These are phyloP conservation scores for Zingel zingel DNA, from an alignment of 2,113 vertebrate species.

Conservation along the genomic window DNA sequence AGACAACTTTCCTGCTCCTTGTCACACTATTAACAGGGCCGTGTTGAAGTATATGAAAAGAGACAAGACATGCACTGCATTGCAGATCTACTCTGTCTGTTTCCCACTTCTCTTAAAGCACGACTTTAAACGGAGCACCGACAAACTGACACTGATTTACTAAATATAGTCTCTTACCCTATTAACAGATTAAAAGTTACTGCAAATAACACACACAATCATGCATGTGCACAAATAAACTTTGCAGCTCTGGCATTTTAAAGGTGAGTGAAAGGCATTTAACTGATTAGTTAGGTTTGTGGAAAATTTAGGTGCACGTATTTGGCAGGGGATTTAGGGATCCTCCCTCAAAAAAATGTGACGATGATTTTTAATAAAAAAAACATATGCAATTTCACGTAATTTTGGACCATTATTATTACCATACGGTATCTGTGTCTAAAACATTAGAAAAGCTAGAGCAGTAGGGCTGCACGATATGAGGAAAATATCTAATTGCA, in stretches of 20 bases:
- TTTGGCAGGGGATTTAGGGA: too few relatives aligned
- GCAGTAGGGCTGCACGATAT: too few relatives aligned
- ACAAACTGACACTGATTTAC: constrained; percentile 31
- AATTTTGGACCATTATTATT: too few relatives aligned
- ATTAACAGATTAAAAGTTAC: constrained; percentile 44
- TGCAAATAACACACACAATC: constrained; percentile 23
- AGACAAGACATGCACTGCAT: constrained; percentile 39
- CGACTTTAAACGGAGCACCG: constrained; percentile 7
- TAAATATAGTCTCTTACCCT: constrained; percentile 45
- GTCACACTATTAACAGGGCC: not conserved
- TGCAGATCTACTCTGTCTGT: constrained; percentile 51
- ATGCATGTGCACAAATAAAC: not conserved
- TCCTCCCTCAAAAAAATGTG: too few relatives aligned
- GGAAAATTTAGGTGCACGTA: too few relatives aligned
- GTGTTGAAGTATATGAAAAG: constrained; percentile 25
- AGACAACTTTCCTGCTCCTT: not conserved
- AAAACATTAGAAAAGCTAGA: too few relatives aligned
- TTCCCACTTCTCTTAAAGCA: constrained; percentile 33
- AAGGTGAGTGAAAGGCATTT: too few relatives aligned
- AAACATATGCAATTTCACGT: too few relatives aligned
- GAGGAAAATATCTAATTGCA: too few relatives aligned
- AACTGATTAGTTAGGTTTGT: too few relatives aligned
- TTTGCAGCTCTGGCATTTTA: not conserved
- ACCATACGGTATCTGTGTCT: too few relatives aligned
- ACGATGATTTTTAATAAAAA: too few relatives aligned